phyloP scores from a whole-genome alignment of 2,888 invertebrate genomes.

The Malacosoma neustria region DNA sequence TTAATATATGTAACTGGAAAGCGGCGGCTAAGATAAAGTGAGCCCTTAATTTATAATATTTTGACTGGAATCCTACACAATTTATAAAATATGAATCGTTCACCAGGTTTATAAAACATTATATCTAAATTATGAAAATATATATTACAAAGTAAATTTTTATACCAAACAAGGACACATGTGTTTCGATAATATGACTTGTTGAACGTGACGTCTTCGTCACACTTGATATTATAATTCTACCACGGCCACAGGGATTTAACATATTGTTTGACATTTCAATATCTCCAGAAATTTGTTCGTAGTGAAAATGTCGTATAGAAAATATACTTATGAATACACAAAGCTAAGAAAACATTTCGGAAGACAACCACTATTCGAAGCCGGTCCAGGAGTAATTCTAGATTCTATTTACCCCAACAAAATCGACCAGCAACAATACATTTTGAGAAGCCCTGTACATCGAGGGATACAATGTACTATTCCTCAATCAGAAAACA shows the following conservation, averaged over 20 bases:
- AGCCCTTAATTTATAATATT: too few species aligned
- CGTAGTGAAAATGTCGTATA: constrained; percentile 27
- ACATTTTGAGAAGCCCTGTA: constrained; percentile 68
- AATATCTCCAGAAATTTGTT: constrained; percentile 5
- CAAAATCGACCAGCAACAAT: constrained; percentile 46
- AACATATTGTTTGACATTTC: constrained; percentile 25
- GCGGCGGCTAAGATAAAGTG: too few species aligned
- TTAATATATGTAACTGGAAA: too few species aligned
- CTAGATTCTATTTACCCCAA: constrained; percentile 56
- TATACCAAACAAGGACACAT: constrained; percentile 48
- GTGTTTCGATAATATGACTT: constrained; percentile 26
- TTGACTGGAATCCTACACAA: too few species aligned
- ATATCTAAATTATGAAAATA: constrained; percentile 12
- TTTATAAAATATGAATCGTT: background rate
- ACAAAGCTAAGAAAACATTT: constrained; percentile 63
- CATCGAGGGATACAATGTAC: constrained; percentile 61
- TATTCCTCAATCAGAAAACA: constrained; percentile 56
- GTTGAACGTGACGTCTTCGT: constrained; percentile 27
- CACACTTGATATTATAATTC: constrained; percentile 29
- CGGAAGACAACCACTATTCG: constrained; percentile 66
- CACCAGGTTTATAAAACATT: background rate
- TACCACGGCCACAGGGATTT: constrained; percentile 46
- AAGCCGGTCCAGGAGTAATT: constrained; percentile 47
- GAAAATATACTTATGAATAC: constrained; percentile 54
- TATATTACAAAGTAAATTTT: constrained; percentile 8